phyloP scores from a whole-genome alignment of 2,797 vertebrate species.

The Miichthys miiuy region DNA sequence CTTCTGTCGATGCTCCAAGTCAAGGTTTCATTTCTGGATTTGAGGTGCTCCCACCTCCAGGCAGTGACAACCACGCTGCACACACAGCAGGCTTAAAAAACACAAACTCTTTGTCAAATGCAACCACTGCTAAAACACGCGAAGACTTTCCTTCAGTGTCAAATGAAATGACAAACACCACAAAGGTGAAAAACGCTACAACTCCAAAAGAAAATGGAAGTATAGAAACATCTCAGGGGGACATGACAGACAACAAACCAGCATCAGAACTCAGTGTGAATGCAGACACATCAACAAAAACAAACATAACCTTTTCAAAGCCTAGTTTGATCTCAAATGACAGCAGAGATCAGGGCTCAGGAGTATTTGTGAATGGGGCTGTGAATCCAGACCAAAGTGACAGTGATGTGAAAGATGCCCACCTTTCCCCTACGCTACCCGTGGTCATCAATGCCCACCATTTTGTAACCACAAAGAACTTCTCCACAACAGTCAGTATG shows the following conservation, averaged over 20 bases:
- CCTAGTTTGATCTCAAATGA: background rate
- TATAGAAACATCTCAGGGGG: background rate
- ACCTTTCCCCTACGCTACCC: background rate
- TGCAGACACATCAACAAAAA: background rate
- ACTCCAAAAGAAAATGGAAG: background rate
- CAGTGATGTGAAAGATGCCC: background rate
- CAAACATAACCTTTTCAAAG: conserved; percentile 1
- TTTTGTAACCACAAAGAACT: conserved; percentile 57
- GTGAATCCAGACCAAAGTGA: background rate
- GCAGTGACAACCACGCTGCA: conserved; percentile 18
- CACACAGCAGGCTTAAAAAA: conserved; percentile 46
- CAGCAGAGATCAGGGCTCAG: conserved; percentile 32
- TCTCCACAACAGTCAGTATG: conserved; percentile 5
- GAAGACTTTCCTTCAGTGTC: background rate
- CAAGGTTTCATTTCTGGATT: conserved; percentile 32
- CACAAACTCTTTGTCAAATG: conserved; percentile 27
- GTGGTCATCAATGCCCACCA: conserved; percentile 19
- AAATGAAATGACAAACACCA: background rate
- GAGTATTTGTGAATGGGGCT: background rate
- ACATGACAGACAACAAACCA: background rate
- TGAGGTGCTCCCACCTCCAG: conserved; percentile 7
- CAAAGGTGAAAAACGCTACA: conserved; percentile 19
- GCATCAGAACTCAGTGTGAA: background rate
- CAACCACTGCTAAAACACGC: conserved; percentile 6
- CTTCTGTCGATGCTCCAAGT: conserved; percentile 37